Percentiles rank a stretch among this genome's conserved stretches.
Evolutionary conservation across 2,797 vertebrate species (phyloP).

Genomic region (Neopelma chrysocephalum): DNA sequence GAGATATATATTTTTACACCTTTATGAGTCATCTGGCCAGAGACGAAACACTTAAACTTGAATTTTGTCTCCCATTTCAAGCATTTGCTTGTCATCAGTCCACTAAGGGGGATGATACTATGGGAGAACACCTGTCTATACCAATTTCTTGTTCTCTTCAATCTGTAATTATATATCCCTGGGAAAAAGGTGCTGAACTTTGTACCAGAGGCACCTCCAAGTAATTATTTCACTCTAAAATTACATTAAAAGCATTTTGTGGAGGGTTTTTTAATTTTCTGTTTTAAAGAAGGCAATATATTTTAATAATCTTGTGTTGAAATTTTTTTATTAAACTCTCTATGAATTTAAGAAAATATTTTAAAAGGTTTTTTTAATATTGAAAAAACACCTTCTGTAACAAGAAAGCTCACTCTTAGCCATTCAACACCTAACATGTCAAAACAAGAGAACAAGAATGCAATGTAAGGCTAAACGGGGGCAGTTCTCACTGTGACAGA

Average conservation of each 20-base stretch:
- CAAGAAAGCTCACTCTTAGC: background rate
- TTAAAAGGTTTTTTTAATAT: background rate
- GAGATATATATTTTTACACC: background rate
- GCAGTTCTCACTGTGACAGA: constrained; percentile 32
- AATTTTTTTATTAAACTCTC: background rate
- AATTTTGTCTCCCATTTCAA: constrained; percentile 13
- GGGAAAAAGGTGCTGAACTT: background rate
- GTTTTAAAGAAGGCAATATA: background rate
- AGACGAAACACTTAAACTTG: background rate
- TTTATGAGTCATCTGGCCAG: background rate
- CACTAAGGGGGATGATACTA: background rate
- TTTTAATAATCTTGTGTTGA: background rate
- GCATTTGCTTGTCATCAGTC: background rate
- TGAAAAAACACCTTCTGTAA: background rate
- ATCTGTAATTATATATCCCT: background rate
- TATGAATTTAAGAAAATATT: background rate
- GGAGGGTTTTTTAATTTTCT: background rate
- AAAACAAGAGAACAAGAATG: background rate
- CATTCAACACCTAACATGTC: background rate
- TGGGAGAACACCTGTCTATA: constrained; percentile 21
- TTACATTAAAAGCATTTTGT: background rate
- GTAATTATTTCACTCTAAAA: constrained; percentile 11
- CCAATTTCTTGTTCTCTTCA: background rate
- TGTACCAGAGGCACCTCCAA: background rate
- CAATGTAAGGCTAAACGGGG: background rate